Percentiles rank a stretch among this genome's conserved stretches.
Conservation (phyloP, 2,888 invertebrate species). For the Clistopyga incitator region DNA sequence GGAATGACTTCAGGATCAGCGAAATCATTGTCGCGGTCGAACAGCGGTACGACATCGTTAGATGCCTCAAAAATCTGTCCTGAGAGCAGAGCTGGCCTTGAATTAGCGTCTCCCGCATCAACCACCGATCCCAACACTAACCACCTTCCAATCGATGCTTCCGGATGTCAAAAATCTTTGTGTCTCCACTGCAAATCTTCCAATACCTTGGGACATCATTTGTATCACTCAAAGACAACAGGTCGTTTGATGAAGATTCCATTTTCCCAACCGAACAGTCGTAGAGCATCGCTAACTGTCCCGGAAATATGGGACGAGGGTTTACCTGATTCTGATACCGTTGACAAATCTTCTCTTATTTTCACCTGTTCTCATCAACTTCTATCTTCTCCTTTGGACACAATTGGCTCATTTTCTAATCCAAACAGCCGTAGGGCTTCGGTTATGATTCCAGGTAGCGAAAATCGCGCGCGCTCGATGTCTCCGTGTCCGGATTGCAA, state of each 20-base stretch:
- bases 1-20: neutral
- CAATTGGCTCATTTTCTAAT: neutral
- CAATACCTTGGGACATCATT: neutral
- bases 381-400: neutral
- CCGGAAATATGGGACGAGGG: neutral
- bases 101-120: neutral
- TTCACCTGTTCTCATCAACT: neutral
- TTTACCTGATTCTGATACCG: neutral
- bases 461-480: neutral
- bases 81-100: neutral
- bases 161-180: neutral
- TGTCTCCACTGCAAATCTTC: neutral
- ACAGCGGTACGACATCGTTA: neutral
- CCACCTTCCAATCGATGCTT: constrained; percentile 21
- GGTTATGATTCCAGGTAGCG: neutral
- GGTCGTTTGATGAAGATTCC: neutral
- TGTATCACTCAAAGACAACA: neutral
- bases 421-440: constrained; percentile 14
- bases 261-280: neutral
- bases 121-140: neutral
- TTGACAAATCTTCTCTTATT: neutral
- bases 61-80: neutral
- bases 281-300: neutral
- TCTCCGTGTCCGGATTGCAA: constrained; percentile 13
- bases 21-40: neutral